Evolutionary conservation across 2,113 vertebrate species (phyloP).

Genomic region (Dromiciops gliroides): DNA sequence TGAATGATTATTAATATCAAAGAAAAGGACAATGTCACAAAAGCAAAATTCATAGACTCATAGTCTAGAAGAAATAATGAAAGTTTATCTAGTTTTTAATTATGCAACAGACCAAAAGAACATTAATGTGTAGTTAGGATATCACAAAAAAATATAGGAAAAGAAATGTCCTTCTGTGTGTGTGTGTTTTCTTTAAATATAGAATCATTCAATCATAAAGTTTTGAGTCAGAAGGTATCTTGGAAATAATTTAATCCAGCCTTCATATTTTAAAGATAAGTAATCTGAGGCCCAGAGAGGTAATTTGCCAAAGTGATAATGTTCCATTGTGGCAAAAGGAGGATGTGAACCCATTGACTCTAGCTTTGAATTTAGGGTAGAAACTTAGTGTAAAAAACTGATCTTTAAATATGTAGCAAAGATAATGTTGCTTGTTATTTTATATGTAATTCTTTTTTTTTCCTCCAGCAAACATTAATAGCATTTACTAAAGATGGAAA

Average conservation of each 20-base stretch:
- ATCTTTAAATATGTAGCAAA: background rate
- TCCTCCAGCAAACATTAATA: background rate
- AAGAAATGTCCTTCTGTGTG: background rate
- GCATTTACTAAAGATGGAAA: background rate
- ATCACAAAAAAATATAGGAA: background rate
- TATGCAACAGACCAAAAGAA: background rate
- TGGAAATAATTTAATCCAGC: background rate
- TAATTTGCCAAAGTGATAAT: background rate
- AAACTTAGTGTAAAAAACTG: background rate
- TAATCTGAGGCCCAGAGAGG: background rate
- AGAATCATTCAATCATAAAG: background rate
- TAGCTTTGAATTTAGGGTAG: background rate
- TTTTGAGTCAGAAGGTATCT: background rate
- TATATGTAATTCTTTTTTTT: background rate
- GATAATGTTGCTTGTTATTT: slow-evolving; percentile 26
- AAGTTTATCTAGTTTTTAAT: background rate
- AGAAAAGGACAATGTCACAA: background rate
- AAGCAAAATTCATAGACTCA: background rate
- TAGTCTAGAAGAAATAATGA: background rate
- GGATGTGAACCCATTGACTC: background rate
- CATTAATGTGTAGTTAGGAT: background rate
- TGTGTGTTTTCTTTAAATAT: background rate
- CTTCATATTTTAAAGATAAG: background rate
- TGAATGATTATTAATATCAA: background rate
- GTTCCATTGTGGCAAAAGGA: background rate